Evolutionary conservation across 2,797 vertebrate species (phyloP).

Genomic region (Phoeniculus purpureus): DNA sequence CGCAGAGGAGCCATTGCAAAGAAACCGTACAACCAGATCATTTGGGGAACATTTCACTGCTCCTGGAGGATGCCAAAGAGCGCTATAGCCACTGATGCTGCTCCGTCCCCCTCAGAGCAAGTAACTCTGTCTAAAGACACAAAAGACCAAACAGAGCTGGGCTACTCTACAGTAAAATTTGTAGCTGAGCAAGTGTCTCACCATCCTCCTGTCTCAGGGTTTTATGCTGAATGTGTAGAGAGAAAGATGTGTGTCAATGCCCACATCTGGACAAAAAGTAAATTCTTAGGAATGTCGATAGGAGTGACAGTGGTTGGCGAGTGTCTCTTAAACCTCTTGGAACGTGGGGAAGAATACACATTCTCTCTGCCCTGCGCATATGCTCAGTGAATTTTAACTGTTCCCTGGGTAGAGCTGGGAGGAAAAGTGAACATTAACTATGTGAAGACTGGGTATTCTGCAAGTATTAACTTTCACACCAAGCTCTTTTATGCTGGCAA

Average conservation of each 20-base stretch:
- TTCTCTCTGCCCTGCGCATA: constrained; percentile 96
- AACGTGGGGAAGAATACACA: constrained; percentile 94
- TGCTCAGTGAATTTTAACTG: constrained; percentile 96
- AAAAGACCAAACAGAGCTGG: constrained; percentile 55
- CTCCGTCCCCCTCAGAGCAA: constrained; percentile 49
- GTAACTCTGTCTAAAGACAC: constrained; percentile 27
- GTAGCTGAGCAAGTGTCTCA: constrained; percentile 98
- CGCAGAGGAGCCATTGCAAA: constrained; percentile 97
- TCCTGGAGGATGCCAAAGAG: constrained; percentile 89
- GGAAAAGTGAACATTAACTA: constrained; percentile 95
- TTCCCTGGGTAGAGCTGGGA: constrained; percentile 97
- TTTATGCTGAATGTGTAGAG: constrained; percentile 95
- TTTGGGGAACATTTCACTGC: constrained; percentile 97
- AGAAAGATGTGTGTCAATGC: constrained; percentile 94
- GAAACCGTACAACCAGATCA: constrained; percentile 99
- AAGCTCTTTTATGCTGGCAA: constrained; percentile 98
- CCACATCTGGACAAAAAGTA: constrained; percentile 98
- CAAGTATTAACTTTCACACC: constrained; percentile 97
- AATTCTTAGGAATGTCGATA: constrained; percentile 99
- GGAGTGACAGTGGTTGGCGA: constrained; percentile 97
- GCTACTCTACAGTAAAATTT: constrained; percentile 88
- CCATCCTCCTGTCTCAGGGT: constrained; percentile 97
- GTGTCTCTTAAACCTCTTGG: constrained; percentile 92
- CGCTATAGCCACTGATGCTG: not conserved
- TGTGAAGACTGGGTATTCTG: constrained; percentile 92